A percentile compares a stretch with the other conserved stretches of the same genome.
Evolutionary conservation across 1,140 invertebrate genomes (phyloP).

Genomic region (Hydropsyche tenuis): DNA sequence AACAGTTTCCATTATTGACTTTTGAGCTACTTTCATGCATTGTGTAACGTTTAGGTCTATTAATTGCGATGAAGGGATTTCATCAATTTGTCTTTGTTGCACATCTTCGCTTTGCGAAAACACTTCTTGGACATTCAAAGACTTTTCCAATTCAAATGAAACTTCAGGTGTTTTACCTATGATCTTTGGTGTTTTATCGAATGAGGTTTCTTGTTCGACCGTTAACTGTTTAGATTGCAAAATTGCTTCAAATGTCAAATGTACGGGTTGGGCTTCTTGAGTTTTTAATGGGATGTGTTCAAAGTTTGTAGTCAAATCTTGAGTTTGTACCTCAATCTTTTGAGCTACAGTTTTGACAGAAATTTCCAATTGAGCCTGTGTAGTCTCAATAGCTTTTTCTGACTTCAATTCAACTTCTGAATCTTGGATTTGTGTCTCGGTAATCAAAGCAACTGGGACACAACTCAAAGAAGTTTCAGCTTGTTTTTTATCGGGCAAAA

Average conservation of each 20-base stretch:
- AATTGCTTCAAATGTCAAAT: constrained; percentile 39
- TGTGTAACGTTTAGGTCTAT: constrained; percentile 30
- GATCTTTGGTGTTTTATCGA: constrained; percentile 18
- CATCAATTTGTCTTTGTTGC: constrained; percentile 23
- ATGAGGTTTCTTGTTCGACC: constrained; percentile 40
- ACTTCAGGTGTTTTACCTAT: constrained; percentile 26
- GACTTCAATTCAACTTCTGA: constrained; percentile 29
- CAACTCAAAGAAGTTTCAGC: constrained; percentile 42
- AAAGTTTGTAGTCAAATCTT: constrained; percentile 38
- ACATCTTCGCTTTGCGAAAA: constrained; percentile 43
- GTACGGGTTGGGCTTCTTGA: constrained; percentile 30
- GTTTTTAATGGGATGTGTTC: constrained; percentile 25
- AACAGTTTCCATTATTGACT: constrained; percentile 51
- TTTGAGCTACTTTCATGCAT: constrained; percentile 51
- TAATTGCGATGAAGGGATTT: neutral
- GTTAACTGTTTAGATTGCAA: constrained; percentile 36
- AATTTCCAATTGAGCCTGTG: constrained; percentile 53
- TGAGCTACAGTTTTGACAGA: constrained; percentile 49
- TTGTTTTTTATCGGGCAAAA: constrained; percentile 51
- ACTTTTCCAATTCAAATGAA: constrained; percentile 43
- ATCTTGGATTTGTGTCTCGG: constrained; percentile 55
- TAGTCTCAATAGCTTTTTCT: constrained; percentile 50
- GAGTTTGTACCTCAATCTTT: constrained; percentile 37
- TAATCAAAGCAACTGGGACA: constrained; percentile 61
- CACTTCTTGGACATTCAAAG: constrained; percentile 42